These are phyloP conservation scores for Nephila pilipes DNA, from an alignment of 1,140 invertebrate genomes.

Conservation along the genomic window DNA sequence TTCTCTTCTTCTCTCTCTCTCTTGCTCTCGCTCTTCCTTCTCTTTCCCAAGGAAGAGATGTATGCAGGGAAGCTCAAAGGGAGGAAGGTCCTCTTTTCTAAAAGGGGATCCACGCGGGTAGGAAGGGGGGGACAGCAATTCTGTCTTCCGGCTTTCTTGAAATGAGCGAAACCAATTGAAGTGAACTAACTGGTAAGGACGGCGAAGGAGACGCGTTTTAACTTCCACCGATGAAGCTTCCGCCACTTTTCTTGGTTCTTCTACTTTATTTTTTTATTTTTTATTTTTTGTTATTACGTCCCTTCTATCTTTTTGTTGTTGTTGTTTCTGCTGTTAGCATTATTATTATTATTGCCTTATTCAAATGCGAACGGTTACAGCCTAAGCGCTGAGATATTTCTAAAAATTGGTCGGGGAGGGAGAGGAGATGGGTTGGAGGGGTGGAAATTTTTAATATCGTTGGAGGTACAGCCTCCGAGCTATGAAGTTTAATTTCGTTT, in stretches of 20 bases:
- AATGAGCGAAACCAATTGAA: conserved; percentile 77
- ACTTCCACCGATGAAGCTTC: conserved; percentile 63
- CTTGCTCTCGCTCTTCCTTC: conserved; percentile 7
- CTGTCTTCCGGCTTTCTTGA: conserved; percentile 76
- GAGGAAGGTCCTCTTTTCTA: conserved; percentile 22
- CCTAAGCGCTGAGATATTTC: not conserved
- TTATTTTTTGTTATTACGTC: conserved; percentile 6
- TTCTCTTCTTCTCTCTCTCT: conserved; percentile 56
- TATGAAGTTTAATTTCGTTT: conserved; percentile 75
- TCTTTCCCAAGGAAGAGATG: conserved; percentile 59
- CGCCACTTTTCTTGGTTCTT: not conserved
- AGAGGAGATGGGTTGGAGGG: not conserved
- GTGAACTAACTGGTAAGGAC: conserved; percentile 72
- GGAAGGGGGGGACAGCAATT: conserved; percentile 38
- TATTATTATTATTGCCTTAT: conserved; percentile 75
- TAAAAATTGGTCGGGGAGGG: not conserved
- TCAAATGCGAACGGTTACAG: conserved; percentile 42
- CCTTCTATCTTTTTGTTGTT: conserved; percentile 27
- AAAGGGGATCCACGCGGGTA: not conserved
- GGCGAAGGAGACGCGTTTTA: conserved; percentile 59
- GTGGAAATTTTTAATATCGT: conserved; percentile 72
- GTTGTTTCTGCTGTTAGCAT: conserved; percentile 70
- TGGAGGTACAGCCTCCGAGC: conserved; percentile 42
- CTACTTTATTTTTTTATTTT: not conserved
- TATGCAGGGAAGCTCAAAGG: conserved; percentile 70